These are phyloP conservation scores for Tetragnatha montana DNA, from an alignment of 2,888 invertebrate genomes.

Conservation along the genomic window DNA sequence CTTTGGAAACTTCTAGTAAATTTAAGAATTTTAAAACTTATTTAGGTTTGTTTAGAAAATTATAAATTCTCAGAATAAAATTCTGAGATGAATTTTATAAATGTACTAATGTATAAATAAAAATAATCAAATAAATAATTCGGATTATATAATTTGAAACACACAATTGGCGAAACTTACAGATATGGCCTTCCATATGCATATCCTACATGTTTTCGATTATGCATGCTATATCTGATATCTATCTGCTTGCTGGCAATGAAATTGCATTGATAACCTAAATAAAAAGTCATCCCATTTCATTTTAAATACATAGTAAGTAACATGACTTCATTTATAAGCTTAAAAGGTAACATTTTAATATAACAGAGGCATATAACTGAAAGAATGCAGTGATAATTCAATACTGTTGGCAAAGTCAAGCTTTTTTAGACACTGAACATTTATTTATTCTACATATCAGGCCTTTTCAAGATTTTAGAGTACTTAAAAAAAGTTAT, in stretches of 20 bases:
- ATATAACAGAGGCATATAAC: neutral
- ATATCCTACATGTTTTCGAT: neutral
- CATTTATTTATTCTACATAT: no score
- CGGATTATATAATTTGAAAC: slow-evolving; percentile 1
- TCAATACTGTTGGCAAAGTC: no score
- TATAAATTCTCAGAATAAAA: no score
- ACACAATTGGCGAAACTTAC: neutral
- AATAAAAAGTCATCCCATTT: neutral
- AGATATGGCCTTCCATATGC: neutral
- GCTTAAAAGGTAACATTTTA: neutral
- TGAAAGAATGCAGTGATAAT: neutral
- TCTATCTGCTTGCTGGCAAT: neutral
- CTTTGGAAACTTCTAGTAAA: no score
- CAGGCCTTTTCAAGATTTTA: no score
- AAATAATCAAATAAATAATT: neutral
- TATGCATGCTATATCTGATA: neutral
- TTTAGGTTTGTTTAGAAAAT: no score
- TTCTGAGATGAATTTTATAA: no score
- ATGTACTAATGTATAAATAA: neutral
- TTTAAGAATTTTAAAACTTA: no score
- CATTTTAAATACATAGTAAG: neutral
- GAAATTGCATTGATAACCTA: slow-evolving; percentile 1
- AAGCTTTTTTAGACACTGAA: no score
- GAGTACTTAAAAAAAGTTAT: no score
- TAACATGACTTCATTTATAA: neutral